Base-by-base conservation (phyloP, 2,113 vertebrate species). In the Lepisosteus osseus region DNA sequence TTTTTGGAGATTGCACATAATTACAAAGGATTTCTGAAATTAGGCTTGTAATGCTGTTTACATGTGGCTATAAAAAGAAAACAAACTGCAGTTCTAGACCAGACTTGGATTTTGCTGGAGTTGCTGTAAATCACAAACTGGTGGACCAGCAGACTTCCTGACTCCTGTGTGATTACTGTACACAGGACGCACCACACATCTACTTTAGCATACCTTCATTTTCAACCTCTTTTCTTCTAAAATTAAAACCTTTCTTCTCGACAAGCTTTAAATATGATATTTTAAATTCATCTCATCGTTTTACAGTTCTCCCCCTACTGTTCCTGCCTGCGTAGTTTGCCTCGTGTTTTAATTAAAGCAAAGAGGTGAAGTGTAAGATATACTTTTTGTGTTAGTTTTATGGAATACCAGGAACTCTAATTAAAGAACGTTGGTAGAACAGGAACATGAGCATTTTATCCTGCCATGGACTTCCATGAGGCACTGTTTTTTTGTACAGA, bases 121-220 rank as follows among this genome's bases (percentile, higher is more conserved):
- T 82, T 88, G 84, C 73, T 89, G 80, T 82, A 92, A 91, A 84
- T 88, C 87, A 89, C 85, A 89, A 73, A 69, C 81, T 83, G 82
- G 83, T 83, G 84, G 54, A 82, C 73, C 61, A 70, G 62, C 74
- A 86, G 86, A 87, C 86, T 87, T 83, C 72, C 76, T 86, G 84
- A 51, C 79, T 86, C 78, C 83, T 65, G 0, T 0, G 29, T 82
- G 82, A 79, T 86, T 86, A 78, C 80, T 77, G 59, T 65, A 61
- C 74, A 54, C 42, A 12, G 55, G 42, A 42, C 62, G 40, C 5
- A 14, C 17, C 11, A 9, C 43, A 47, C 61, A 14, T 40, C 12
- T 12, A 29, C 40, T 29, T 61, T 55, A 14, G 13, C 5, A 71
- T 41, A 61, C 69, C 61, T 71, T 17, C 57, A 62, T 71, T 62